phyloP scores from a whole-genome alignment of 1,140 invertebrate species.

The Zaprionus kolodkinae region DNA sequence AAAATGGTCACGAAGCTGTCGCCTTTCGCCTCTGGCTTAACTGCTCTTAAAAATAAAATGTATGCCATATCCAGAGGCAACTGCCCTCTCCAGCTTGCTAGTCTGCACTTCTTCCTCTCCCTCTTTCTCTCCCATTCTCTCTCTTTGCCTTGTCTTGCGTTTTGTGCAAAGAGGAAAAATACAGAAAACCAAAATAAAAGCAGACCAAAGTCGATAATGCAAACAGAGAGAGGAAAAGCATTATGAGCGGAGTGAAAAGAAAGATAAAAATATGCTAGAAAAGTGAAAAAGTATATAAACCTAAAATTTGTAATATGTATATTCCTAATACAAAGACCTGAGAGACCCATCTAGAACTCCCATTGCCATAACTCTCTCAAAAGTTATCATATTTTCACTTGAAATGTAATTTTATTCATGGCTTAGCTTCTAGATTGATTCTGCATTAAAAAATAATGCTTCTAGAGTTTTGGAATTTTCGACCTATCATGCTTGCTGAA shows the following conservation, averaged over 20 bases:
- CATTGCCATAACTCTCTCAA: too few relatives aligned
- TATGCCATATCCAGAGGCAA: constrained; percentile 51
- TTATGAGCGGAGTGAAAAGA: not conserved
- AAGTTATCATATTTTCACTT: too few relatives aligned
- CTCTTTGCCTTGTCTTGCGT: not conserved
- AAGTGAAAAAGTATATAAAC: too few relatives aligned
- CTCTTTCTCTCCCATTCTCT: not conserved
- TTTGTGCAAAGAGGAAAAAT: constrained; percentile 1
- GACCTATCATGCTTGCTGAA: too few relatives aligned
- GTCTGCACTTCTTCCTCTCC: constrained; percentile 1
- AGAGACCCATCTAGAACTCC: too few relatives aligned
- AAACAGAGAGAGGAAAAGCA: not conserved
- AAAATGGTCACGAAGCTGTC: constrained; percentile 37
- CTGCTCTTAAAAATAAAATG: constrained; percentile 70
- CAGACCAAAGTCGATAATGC: constrained; percentile 39
- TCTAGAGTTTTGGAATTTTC: too few relatives aligned
- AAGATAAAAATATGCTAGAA: constrained; percentile 6
- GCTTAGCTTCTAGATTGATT: too few relatives aligned
- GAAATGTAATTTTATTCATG: too few relatives aligned
- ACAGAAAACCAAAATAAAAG: constrained; percentile 21
- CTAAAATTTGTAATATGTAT: too few relatives aligned
- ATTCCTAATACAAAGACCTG: too few relatives aligned
- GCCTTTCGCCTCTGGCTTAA: constrained; percentile 48
- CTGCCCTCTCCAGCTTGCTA: not conserved
- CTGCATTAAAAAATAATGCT: too few relatives aligned